Conservation (phyloP, 2,797 vertebrate genomes). For the Pelodytes ibericus region DNA sequence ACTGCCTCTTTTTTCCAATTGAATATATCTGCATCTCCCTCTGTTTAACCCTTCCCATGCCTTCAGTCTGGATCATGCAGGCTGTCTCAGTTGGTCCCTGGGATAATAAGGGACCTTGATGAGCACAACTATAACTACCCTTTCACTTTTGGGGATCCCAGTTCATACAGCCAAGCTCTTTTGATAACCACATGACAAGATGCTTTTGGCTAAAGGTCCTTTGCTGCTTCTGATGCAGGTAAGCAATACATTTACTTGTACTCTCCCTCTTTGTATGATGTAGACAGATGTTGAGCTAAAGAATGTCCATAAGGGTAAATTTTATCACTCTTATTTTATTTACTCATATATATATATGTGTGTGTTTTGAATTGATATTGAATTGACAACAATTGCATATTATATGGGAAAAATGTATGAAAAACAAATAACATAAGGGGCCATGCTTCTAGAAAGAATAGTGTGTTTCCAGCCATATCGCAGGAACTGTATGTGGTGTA, state of each 20-base stretch:
- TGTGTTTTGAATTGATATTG: too few species aligned
- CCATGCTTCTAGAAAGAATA: too few species aligned
- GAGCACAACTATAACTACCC: background rate
- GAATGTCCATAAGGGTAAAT: too few species aligned
- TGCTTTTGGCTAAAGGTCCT: slow-evolving; percentile 8
- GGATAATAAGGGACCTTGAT: background rate
- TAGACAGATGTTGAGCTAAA: background rate
- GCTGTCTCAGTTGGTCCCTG: background rate
- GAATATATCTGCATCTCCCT: background rate
- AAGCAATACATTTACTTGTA: slow-evolving; percentile 14
- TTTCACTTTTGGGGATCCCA: slow-evolving; percentile 3
- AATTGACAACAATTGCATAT: too few species aligned
- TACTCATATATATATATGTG: too few species aligned
- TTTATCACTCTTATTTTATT: too few species aligned
- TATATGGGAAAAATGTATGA: too few species aligned
- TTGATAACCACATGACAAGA: slow-evolving; percentile 12
- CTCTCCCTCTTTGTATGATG: background rate
- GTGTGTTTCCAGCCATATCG: too few species aligned
- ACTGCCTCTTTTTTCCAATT: background rate
- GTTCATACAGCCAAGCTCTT: background rate
- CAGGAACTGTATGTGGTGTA: too few species aligned
- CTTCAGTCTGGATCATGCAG: too few species aligned
- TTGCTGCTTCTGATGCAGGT: slow-evolving; percentile 41
- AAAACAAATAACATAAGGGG: too few species aligned
- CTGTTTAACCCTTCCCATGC: background rate